Base-by-base conservation (phyloP, 2,113 vertebrate species). In the Ursus arctos region DNA sequence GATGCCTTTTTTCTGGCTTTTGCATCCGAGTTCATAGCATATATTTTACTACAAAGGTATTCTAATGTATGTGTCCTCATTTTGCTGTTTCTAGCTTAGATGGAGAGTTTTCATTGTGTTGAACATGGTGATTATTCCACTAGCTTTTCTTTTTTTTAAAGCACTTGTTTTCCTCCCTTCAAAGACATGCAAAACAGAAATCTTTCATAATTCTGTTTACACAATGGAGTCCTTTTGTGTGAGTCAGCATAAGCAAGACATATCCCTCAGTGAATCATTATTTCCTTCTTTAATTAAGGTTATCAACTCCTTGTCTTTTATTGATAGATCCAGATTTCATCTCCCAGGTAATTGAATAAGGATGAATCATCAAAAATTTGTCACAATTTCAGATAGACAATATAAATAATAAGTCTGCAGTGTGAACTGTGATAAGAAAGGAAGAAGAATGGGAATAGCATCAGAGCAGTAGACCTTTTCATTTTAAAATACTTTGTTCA, bases 151-250 rank as follows among this genome's bases (percentile, higher is more conserved):
- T 92, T 79, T 72, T 74, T 0, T 77, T 91, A 93, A 94, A 87
- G 49, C 28, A 83, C 22, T 84, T 19, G 67, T 76, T 96, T 96
- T 96, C 36, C 43, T 91, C 55, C 31, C 15, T 96, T 95, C 26
- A 94, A 96, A 95, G 63, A 59, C 57, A 43, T 97, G 61, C 55
- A 97, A 97, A 97, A 93, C 7, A 94, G 82, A 92, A 95, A 87
- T 84, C 43, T 89, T 96, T 95, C 22, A 84, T 81, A 92, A 95
- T 94, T 96, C 31, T 95, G 4, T 97, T 96, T 93, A 89, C 67
- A 95, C 88, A 95, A 91, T 83, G 2, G n/a, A 13, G 24, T 79
- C 61, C n/a, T 93, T 88, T 89, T 91, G 18, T 88, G 8, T 96
- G 88, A 97, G 40, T 94, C 86, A 95, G 55, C 49, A 79, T 93